These are phyloP conservation scores for Leiothrix lutea DNA, from an alignment of 2,113 vertebrate species.

Conservation along the genomic window DNA sequence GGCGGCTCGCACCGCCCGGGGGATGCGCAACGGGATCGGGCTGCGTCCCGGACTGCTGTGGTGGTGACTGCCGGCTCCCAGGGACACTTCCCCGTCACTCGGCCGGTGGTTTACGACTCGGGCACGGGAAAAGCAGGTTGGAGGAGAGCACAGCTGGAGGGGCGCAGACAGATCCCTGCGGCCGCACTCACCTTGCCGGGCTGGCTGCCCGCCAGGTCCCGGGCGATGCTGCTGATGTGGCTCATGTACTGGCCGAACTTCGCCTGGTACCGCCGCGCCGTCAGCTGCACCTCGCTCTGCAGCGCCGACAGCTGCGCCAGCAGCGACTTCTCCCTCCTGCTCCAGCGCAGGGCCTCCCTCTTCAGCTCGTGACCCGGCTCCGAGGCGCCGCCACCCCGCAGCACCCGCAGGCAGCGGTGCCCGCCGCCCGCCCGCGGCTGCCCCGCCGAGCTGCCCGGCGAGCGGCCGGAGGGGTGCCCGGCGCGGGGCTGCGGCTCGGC, in stretches of 20 bases:
- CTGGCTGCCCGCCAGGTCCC: constrained; percentile 55
- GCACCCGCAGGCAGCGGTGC: background rate
- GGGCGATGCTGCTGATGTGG: constrained; percentile 69
- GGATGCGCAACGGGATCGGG: background rate
- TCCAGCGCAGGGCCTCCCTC: constrained; percentile 66
- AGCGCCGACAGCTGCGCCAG: constrained; percentile 71
- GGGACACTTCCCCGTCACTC: background rate
- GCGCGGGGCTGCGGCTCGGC: no score
- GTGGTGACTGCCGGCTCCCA: background rate
- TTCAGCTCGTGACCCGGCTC: constrained; percentile 51
- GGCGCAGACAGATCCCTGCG: background rate
- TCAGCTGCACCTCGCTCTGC: constrained; percentile 66
- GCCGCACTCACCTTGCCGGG: constrained; percentile 70
- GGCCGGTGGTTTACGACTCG: background rate
- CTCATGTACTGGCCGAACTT: constrained; percentile 75
- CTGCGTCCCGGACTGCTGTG: background rate
- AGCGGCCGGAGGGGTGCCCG: no score
- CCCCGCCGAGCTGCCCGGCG: no score
- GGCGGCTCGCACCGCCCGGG: background rate
- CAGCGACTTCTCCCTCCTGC: constrained; percentile 70
- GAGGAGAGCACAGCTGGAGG: background rate
- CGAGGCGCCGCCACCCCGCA: constrained; percentile 34
- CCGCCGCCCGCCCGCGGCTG: background rate
- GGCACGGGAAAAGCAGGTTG: no score
- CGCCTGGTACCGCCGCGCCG: constrained; percentile 70